Base-by-base conservation (phyloP, 23 tunicate species). In the Diplosoma virens region DNA sequence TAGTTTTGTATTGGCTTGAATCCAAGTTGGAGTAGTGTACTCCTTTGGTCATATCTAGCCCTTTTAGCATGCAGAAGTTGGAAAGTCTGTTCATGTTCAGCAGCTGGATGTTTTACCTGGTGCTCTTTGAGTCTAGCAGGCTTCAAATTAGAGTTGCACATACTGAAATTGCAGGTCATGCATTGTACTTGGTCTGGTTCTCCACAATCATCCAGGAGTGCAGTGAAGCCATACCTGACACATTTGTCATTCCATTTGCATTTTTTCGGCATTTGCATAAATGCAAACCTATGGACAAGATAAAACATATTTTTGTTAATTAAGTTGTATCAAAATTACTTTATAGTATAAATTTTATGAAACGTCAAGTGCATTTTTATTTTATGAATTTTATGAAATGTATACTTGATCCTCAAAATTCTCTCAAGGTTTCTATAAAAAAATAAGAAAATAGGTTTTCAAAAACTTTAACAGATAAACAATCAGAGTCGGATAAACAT, bases 141-240 rank as follows among this genome's bases (percentile, higher is more conserved):
- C 64, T 56, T 56, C 64, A 56, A 56, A 56, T 56, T 56, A 16
- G 25, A 21, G 64, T 56, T 56, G 64, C 64, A 56, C 50, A 14
- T 41, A 41, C 9, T 41, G 50, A 41, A 41, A 41, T 41, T 9
- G 50, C 14, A 41, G 50, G 50, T 14, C 50, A 41, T 41, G 50
- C 50, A 41, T 41, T 41, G 50, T 41, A 14, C 50, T 41, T 14
- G 50, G 50, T 41, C 50, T 41, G 50, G 50, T 41, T 14, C 50
- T 41, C 50, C 50, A 41, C 50, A 14, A 41, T 41, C 14, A 41
- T 7, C 50, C 50, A 41, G 50, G 50, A 41, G 50, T 41, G 50
- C 50, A 41, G 50, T 41, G 50, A 41, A 41, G 50, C 50, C 50
- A 7, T 41, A 14, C 50, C 14, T 41, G 50, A 7, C 50, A 41